Percentiles rank a stretch among this genome's conserved stretches.
phyloP scores from a whole-genome alignment of 2,888 invertebrate genomes.

The Caradrina clavipalpis region DNA sequence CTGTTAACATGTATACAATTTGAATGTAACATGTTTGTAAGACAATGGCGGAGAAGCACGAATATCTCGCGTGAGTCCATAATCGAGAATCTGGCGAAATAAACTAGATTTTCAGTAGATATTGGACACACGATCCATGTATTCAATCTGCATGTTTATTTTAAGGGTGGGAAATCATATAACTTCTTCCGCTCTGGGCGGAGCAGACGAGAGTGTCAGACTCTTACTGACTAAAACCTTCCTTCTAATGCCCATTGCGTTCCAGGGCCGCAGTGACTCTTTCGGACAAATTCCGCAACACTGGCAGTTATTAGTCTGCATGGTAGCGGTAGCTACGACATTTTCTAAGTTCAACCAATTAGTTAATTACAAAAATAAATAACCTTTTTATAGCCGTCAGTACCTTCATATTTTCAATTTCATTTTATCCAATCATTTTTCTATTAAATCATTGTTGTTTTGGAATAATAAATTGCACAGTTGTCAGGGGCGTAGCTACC shows the following conservation, averaged over 20 bases:
- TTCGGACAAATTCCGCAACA: too few species aligned
- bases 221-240: too few species aligned
- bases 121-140: conserved; percentile 9
- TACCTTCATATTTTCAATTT: not conserved
- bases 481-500: too few species aligned
- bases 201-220: too few species aligned
- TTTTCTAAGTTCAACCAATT: not conserved
- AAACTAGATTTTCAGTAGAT: conserved; percentile 29
- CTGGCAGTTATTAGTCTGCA: not conserved
- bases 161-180: too few species aligned
- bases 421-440: not conserved
- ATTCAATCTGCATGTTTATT: too few species aligned
- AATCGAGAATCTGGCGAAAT: conserved; percentile 23
- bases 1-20: conserved; percentile 18
- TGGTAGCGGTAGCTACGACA: not conserved
- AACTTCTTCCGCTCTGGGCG: too few species aligned
- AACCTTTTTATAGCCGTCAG: not conserved
- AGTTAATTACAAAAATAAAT: too few species aligned
- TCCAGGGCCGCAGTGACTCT: too few species aligned
- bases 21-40: conserved; percentile 26
- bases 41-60: conserved; percentile 32
- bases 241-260: too few species aligned
- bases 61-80: conserved; percentile 30
- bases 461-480: conserved; percentile 5
- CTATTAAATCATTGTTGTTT: not conserved